Evolutionary conservation across 2,888 invertebrate species (phyloP), one percentile per base, ranked within the genome.

Genomic region (Camptogramma bilineatum): DNA sequence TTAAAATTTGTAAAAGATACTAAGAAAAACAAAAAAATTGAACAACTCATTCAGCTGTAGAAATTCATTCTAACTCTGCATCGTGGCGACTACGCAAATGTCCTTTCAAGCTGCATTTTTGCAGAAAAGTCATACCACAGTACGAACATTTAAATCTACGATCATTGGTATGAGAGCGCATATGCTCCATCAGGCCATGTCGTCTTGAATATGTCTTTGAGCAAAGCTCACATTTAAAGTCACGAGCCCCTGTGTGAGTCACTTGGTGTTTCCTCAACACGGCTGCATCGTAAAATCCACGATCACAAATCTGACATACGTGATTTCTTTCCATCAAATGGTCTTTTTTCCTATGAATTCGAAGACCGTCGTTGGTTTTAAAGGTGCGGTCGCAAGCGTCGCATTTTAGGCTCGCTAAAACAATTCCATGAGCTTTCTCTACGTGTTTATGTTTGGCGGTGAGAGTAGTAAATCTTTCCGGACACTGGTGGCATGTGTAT

Each of bases 81-180:
- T 21, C 39, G 47, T 90, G 86, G 44, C 86, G 85, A 0, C 88
- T 87, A 56, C 90, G 91, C 52, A 90, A 77, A 70, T 91, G 91
- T 0, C 87, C 85, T 58, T 91, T 91, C 10, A 92, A 63, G 65
- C 90, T 90, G 52, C 89, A 91, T 62, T 90, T 90, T 69, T 92
- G 89, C 0, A 90, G 86, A 10, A 91, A 93, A 0, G 87, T 81
- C 63, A 89, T 88, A 0, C 86, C 88, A n/a, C 91, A 91, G 0
- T 87, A 78, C 0, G 80, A 76, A 44, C 91, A 91, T 0, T 84
- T 78, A 44, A 90, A 90, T 44, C 90, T 66, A 42, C 87, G 82
- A 54, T 90, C 90, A 67, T 19, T 34, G 24, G 46, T 52, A 18
- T 59, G 59, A 4, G 51, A 51, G 0, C 61, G 52, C 34, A 61